Evolutionary conservation across 2,888 invertebrate species (phyloP), one percentile per base, ranked within the genome.

Genomic region (Pseudoips prasinana): DNA sequence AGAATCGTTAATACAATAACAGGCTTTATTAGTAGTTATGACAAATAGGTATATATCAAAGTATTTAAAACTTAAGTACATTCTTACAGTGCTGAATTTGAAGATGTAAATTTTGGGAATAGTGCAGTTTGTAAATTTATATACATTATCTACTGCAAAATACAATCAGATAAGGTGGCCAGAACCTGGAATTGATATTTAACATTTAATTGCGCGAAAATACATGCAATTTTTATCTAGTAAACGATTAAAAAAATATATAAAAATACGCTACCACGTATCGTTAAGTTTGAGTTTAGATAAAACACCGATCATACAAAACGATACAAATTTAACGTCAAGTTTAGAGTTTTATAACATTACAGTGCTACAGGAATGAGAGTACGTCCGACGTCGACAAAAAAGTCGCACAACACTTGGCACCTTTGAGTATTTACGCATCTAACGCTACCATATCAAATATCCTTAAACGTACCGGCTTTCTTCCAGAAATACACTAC

Each of bases 361-460:
- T 73, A 75, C 66, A 68, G 79, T 69, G 76, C 75, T 77, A 77
- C 69, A 80, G 84, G 84, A 86, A 84, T 83, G 84, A 83, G 73
- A 76, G 67, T 67, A 63, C 64, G 70, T 58, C 58, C 57, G 60
- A 62, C 65, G 58, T 52, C 58, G 54, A 46, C 46, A 55, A 59
- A 59, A 58, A 54, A 62, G 56, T 63, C 71, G 69, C 71, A 71
- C 73, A 44, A 51, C 52, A 58, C 57, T 57, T 58, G 57, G 57
- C 80, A 81, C 82, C 79, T 74, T 70, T 85, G 84, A 84, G 85
- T 85, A 84, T 85, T 85, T 69, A 81, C 69, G 67, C 78, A 75
- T 67, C 52, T 58, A 59, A 61, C 62, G 40, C 56, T 56, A 56
- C 43, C 44, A 42, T 58, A 43, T 46, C 33, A 46, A 36, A 41